Evolutionary conservation across 2,113 vertebrate genomes (phyloP), one percentile per base, ranked within the genome.

Genomic region (Semnornis frantzii): DNA sequence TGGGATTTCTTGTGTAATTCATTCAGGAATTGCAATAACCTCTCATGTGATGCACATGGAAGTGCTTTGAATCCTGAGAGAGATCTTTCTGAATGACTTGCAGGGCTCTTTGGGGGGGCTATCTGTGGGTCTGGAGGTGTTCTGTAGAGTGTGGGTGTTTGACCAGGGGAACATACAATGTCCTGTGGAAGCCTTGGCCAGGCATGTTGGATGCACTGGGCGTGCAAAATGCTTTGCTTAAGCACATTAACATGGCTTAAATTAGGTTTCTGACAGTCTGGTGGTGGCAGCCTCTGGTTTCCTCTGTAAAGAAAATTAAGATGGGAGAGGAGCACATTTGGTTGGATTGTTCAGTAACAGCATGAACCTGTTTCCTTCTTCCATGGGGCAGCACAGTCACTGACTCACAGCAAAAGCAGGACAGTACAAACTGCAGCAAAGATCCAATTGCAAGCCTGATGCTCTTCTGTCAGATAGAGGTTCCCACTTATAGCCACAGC

Each of bases 311-410:
- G n/a, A n/a, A 33, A 18, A 42, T 9, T 4, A 6, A 33, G 62
- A 33, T 42, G 77, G 30, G 48, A 76, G 69, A 72, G n/a, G 55
- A 52, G 30, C 1, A 0, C 6, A 34, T 11, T 58, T 5, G 20
- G 39, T 73, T 6, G 37, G 28, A 60, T 73, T 11, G 27, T 58
- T 52, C 5, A n/a, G 48, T 65, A 62, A n/a, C 33, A 23, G 31
- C 0, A 0, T 0, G 15, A 54, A 66, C 59, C 27, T 34, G 3
- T 37, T 58, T 30, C 21, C 2, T n/a, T 30, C 23, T 65, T 39
- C 9, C 0, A 0, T 25, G 3, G 60, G 24, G 64, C 50, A 50
- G 24, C 5, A 0, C 0, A 0, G 39, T 4, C 30, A 20, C 24
- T 5, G 12, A 19, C 20, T n/a, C 0, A 0, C 28, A 11, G 70